Evolutionary conservation across 2,888 invertebrate species (phyloP).

Genomic region (Ypsolopha scabrella): DNA sequence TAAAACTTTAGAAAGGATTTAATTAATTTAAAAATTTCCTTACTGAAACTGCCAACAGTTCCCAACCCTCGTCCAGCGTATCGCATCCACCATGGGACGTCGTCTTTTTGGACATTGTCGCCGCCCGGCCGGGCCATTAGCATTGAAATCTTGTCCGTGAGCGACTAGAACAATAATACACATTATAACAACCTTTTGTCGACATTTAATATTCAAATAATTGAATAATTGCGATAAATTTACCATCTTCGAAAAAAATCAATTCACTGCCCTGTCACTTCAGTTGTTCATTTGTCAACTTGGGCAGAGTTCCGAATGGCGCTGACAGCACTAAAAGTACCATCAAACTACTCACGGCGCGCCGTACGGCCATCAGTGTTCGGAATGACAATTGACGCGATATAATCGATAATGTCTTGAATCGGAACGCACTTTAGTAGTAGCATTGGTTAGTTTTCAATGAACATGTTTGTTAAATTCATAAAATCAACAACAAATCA

Average conservation of each 20-base stretch:
- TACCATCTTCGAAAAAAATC: constrained; percentile 66
- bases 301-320: too few relatives aligned
- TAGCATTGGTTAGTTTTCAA: not conserved
- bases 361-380: too few relatives aligned
- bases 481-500: too few relatives aligned
- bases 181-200: constrained; percentile 17
- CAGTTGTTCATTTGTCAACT: constrained; percentile 24
- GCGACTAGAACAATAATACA: constrained; percentile 69
- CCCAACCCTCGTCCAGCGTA: constrained; percentile 87
- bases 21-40: constrained; percentile 30
- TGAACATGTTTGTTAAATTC: too few relatives aligned
- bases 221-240: constrained; percentile 10
- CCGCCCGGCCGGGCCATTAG: constrained; percentile 86
- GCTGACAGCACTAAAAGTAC: too few relatives aligned
- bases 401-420: too few relatives aligned
- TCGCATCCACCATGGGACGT: constrained; percentile 91
- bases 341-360: too few relatives aligned
- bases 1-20: constrained; percentile 6
- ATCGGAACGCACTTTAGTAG: too few relatives aligned
- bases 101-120: constrained; percentile 82
- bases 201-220: not conserved
- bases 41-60: constrained; percentile 86
- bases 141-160: constrained; percentile 82
- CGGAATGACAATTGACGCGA: too few relatives aligned
- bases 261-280: constrained; percentile 49